These are phyloP conservation scores for Meteorus sp. DNA, from an alignment of 1,140 invertebrate genomes.

Conservation along the genomic window DNA sequence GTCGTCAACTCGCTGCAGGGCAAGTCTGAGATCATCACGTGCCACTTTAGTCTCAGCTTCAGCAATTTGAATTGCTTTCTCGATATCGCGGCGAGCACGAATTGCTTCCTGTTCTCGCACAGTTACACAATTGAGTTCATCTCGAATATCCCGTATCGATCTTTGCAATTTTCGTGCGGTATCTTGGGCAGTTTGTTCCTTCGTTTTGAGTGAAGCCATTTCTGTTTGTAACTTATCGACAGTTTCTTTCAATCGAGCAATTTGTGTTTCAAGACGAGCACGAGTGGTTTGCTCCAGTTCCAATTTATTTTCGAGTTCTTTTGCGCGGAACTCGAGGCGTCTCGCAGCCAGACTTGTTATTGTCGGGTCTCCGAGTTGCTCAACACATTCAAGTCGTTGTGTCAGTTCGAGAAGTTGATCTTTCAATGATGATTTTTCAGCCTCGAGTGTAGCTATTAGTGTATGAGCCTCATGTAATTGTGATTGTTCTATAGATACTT, in stretches of 20 bases:
- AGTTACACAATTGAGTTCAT: constrained; percentile 68
- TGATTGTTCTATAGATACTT: constrained; percentile 81
- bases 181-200: constrained; percentile 78
- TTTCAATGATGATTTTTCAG: constrained; percentile 73
- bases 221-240: constrained; percentile 80
- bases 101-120: constrained; percentile 73
- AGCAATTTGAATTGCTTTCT: constrained; percentile 69
- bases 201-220: constrained; percentile 67
- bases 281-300: constrained; percentile 87
- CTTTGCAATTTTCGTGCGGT: constrained; percentile 73
- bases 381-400: constrained; percentile 75
- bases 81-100: constrained; percentile 69
- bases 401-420: constrained; percentile 78
- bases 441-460: constrained; percentile 76
- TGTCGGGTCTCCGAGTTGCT: constrained; percentile 76
- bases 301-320: constrained; percentile 87
- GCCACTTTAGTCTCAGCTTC: constrained; percentile 67
- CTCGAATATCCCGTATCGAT: constrained; percentile 69
- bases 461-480: constrained; percentile 79
- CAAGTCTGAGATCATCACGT: constrained; percentile 74
- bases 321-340: constrained; percentile 74
- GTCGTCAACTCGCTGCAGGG: constrained; percentile 82
- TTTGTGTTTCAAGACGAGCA: constrained; percentile 79
- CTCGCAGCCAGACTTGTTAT: constrained; percentile 72
- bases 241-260: constrained; percentile 79